A percentile compares a stretch with the other conserved stretches of the same genome.
Conservation (phyloP, 2,113 vertebrate genomes). For the Alethe castanea region DNA sequence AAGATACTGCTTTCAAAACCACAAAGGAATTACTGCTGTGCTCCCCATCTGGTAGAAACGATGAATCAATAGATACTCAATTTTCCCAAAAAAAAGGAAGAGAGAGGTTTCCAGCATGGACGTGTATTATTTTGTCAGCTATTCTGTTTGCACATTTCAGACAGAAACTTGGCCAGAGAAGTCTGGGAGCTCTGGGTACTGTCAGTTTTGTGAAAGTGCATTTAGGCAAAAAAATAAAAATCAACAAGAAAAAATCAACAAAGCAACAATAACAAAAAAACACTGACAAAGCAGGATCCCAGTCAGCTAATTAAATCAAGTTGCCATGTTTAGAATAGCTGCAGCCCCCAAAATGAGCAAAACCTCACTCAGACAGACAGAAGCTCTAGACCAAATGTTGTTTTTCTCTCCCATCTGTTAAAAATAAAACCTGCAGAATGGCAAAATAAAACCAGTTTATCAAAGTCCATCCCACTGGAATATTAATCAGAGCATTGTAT, state of each 20-base stretch:
- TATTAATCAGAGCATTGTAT: conserved; percentile 35
- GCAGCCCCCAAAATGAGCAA: conserved; percentile 47
- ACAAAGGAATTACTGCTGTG: conserved; percentile 18
- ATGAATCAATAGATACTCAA: conserved; percentile 49
- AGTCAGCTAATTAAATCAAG: conserved; percentile 43
- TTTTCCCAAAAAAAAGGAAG: conserved; percentile 30
- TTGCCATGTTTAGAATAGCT: conserved; percentile 33
- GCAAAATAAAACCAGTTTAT: background rate
- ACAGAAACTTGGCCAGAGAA: conserved; percentile 1
- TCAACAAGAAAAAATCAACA: background rate
- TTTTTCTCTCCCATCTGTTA: conserved; percentile 64
- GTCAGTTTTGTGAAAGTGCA: conserved; percentile 32
- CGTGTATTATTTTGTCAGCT: conserved; percentile 47
- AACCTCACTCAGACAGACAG: conserved; percentile 39
- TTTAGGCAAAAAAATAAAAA: background rate
- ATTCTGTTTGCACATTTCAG: conserved; percentile 29
- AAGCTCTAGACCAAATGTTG: conserved; percentile 59
- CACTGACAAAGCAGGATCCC: conserved; percentile 18
- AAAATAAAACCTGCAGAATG: conserved; percentile 48
- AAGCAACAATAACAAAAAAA: background rate
- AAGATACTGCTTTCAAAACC: background rate
- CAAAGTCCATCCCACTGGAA: conserved; percentile 6
- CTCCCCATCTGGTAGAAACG: conserved; percentile 24
- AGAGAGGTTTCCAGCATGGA: conserved; percentile 24
- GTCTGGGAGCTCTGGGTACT: background rate